Evolutionary conservation across 2,888 invertebrate genomes (phyloP), one percentile per base, ranked within the genome.

Genomic region (Drosophila mimica): DNA sequence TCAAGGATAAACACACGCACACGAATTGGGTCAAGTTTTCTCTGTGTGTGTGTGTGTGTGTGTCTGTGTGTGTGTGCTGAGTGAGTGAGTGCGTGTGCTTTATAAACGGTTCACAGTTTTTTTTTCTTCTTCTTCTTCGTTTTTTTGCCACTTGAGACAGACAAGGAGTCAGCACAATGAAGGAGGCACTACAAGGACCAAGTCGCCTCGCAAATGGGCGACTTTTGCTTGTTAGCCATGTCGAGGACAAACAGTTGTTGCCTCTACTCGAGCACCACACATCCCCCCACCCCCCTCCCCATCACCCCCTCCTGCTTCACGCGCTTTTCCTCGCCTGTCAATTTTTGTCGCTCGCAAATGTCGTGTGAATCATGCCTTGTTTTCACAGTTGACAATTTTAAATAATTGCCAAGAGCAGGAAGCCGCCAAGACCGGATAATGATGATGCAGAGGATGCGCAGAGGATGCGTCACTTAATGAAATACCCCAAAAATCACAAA

Each of bases 381-480:
- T 85, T 81, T 79, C 70, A 68, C 81, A 88, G 85, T 79, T 86
- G 85, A 80, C 82, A 84, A 70, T 76, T 83, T 81, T 70, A 70
- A 81, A 81, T 79, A 79, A 79, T 78, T 79, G 76, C 71, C 79
- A 70, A 58, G 49, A 61, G 66, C 48, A n/a, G 48, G 31, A 31
- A 67, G 38, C 17, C 7, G 54, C 17, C 20, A 20, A 13, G 11
- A 13, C 20, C 20, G 43, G n/a, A 15, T 15, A 40, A 38, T 3
- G 25, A 20, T 34, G 58, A 15, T 13, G 36, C 31, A 15, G 25
- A 38, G 30, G 17, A 36, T 13, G 3, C 38, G 28, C 9, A 30
- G 30, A 36, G 33, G 30, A 57, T 33, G 40, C n/a, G 60, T 5
- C 43, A 51, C 43, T 62, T 74, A 46, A 59, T 60, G 28, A 54